These are phyloP conservation scores for Hormiphora californensis DNA, from an alignment of 37 sponge, comb jelly and placozoan species.

Conservation along the genomic window DNA sequence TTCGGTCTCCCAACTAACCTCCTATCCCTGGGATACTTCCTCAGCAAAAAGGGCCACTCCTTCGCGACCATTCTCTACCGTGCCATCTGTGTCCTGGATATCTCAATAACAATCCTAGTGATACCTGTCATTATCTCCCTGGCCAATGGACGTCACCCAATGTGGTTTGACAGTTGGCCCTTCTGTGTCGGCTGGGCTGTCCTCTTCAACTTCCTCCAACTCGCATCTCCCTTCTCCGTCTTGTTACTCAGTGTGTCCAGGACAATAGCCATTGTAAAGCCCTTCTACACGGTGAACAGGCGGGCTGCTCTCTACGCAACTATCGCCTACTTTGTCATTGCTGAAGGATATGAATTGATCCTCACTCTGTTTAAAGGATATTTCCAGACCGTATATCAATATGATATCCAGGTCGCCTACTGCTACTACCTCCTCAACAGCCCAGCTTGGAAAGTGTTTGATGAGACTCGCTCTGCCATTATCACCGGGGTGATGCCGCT, in stretches of 20 bases:
- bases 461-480: neutral
- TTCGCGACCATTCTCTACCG: neutral
- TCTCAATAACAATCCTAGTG: neutral
- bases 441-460: neutral
- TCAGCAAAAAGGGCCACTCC: neutral
- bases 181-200: conserved; percentile 30
- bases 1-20: neutral
- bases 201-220: neutral
- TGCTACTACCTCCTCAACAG: neutral
- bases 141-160: neutral
- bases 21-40: conserved; percentile 1
- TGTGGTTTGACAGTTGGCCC: neutral
- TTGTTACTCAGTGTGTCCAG: neutral
- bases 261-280: neutral
- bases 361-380: neutral
- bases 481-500: neutral
- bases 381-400: neutral
- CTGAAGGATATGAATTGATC: neutral
- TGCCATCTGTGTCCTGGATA: neutral
- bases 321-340: neutral
- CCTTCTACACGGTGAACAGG: neutral
- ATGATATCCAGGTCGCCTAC: neutral
- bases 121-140: neutral
- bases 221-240: neutral
- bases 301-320: neutral